phyloP scores from a whole-genome alignment of 2,888 invertebrate species.

The Calameuta pallipes region DNA sequence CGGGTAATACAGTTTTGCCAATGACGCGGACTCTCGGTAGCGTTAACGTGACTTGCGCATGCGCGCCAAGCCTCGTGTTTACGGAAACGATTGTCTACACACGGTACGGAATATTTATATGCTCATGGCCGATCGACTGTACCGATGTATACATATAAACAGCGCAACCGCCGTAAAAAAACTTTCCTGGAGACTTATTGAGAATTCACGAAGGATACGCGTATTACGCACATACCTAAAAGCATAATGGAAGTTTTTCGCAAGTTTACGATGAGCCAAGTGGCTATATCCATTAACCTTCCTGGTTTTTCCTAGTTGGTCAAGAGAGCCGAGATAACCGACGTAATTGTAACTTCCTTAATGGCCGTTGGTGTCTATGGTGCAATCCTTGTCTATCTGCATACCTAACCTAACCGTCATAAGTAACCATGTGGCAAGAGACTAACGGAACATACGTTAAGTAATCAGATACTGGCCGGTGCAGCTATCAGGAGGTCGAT shows the following conservation, averaged over 20 bases:
- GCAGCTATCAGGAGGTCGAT: not conserved
- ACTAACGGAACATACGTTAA: not conserved
- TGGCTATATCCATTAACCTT: not conserved
- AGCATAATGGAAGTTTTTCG: not conserved
- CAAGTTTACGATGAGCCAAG: not conserved
- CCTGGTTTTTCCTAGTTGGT: not conserved
- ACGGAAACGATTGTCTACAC: constrained; percentile 32
- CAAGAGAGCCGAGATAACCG: not conserved
- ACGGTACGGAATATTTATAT: constrained; percentile 27
- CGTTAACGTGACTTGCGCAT: not conserved
- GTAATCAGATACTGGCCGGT: not conserved
- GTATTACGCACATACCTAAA: not conserved
- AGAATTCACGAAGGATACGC: not conserved
- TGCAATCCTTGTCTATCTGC: not conserved
- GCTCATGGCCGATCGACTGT: not conserved
- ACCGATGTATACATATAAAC: no score
- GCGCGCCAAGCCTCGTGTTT: constrained; percentile 25
- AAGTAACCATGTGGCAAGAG: not conserved
- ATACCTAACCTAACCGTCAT: not conserved
- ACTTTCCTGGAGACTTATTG: not conserved
- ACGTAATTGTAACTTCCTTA: not conserved
- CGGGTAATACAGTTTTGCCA: not conserved
- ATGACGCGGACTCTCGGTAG: not conserved
- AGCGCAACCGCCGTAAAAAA: no score
- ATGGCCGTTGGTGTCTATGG: not conserved